Evolutionary conservation across 2,797 vertebrate genomes (phyloP), one percentile per base, ranked within the genome.

Genomic region (Manis crassicaudata): DNA sequence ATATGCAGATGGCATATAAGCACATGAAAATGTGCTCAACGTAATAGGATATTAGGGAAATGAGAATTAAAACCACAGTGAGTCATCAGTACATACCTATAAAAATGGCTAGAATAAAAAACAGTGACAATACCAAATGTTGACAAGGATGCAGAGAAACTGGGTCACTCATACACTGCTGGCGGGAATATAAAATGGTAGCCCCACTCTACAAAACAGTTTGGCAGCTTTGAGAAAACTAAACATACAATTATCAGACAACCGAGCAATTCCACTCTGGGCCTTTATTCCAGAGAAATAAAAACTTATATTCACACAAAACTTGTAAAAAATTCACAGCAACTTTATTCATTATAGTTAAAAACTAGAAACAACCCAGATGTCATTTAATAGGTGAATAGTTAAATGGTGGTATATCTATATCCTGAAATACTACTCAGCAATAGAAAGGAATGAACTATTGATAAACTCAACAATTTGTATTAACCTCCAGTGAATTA

Each of bases 21-120:
- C 52, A 92, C 32, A 87, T n/a, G 25, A 95, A 96, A 58, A 76
- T 86, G 92, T 18, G 9, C 80, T 96, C 17, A 93, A 83, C 23
- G 80, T 70, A 10, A 94, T 35, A 92, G 89, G 35, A 35, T 63
- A 96, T 50, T 68, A 92, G 17, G 62, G 25, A 92, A 88, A 92
- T 68, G 20, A 54, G 81, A 92, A 93, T 89, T 87, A 27, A 93
- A 88, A 87, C 37, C 7, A 73, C 46, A 82, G 62, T 40, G 37
- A 86, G 27, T 21, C 67, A 94, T 21, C 63, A 79, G 35, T n/a
- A 65, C 7, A 18, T 8, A 84, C 3, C 32, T 79, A 29, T 86
- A 20, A 85, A 68, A 84, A 95, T 58, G 20, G 40, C 56, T 95
- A 86, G 90, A 77, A 84, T 81, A 68, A 95, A 97, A 97, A 90